These are phyloP conservation scores for Sinella curviseta DNA, from an alignment of 1,140 invertebrate genomes.

Conservation along the genomic window DNA sequence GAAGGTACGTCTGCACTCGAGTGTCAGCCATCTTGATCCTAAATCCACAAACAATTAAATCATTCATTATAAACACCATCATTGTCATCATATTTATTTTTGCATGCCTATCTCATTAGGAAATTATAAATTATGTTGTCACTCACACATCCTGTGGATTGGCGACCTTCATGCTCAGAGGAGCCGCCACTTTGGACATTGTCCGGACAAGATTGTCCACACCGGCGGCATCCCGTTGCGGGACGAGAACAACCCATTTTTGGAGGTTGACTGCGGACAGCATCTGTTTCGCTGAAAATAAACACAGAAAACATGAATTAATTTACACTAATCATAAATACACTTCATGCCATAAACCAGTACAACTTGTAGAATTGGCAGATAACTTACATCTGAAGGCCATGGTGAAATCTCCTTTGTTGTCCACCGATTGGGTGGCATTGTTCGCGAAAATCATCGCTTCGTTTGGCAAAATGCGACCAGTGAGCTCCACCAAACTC, in stretches of 20 bases:
- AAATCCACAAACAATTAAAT: background rate
- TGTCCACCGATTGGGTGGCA: background rate
- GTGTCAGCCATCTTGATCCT: background rate
- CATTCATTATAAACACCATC: too few relatives aligned
- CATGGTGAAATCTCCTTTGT: slow-evolving; percentile 43
- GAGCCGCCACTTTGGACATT: background rate
- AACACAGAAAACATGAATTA: too few relatives aligned
- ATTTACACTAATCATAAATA: too few relatives aligned
- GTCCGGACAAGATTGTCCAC: slow-evolving; percentile 1
- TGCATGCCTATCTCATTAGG: too few relatives aligned
- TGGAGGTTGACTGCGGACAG: slow-evolving; percentile 49
- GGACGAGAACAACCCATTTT: slow-evolving; percentile 56
- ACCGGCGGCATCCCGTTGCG: slow-evolving; percentile 58
- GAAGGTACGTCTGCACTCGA: background rate
- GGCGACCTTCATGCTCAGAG: slow-evolving; percentile 35
- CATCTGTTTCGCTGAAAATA: slow-evolving; percentile 48
- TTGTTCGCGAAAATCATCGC: slow-evolving; percentile 10
- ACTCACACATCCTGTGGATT: slow-evolving; percentile 50
- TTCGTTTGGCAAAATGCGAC: slow-evolving; percentile 21
- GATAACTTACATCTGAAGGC: slow-evolving; percentile 35
- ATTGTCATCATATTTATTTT: too few relatives aligned
- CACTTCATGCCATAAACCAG: too few relatives aligned
- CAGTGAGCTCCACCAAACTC: slow-evolving; percentile 36
- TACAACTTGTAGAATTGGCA: too few relatives aligned
- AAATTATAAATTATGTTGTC: too few relatives aligned